Conservation (phyloP, 1,140 invertebrate species). For the Leptoteleia sp. region DNA sequence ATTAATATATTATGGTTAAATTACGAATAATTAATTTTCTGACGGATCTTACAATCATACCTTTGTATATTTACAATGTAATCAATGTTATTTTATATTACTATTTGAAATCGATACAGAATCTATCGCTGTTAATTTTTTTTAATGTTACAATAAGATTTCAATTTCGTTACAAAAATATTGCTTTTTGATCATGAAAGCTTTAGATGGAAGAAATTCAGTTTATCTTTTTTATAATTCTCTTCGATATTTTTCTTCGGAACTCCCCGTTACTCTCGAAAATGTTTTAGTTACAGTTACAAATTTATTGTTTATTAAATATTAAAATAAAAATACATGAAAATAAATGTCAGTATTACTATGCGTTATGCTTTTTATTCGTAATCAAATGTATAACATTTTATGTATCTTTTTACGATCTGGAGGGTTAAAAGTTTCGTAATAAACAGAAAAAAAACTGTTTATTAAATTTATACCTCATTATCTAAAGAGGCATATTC, state of each 20-base stretch:
- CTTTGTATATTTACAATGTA: slow-evolving; percentile 9
- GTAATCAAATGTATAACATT: too few relatives aligned
- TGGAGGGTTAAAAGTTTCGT: too few relatives aligned
- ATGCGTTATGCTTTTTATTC: too few relatives aligned
- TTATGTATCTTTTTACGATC: too few relatives aligned
- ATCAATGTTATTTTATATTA: slow-evolving; percentile 2
- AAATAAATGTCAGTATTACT: too few relatives aligned
- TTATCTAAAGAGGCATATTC: too few relatives aligned
- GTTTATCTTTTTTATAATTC: neutral
- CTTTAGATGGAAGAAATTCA: too few relatives aligned
- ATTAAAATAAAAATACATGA: neutral
- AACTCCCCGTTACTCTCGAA: neutral
- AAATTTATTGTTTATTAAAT: neutral
- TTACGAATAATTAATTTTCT: too few relatives aligned
- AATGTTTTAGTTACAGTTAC: neutral
- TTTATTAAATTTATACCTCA: too few relatives aligned
- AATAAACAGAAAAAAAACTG: too few relatives aligned
- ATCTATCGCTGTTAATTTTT: slow-evolving; percentile 2
- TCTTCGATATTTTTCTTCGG: neutral
- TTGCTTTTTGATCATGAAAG: neutral
- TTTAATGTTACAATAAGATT: neutral
- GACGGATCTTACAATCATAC: neutral
- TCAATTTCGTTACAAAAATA: slow-evolving; percentile 5
- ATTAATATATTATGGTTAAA: too few relatives aligned
- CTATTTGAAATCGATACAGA: neutral